Base-by-base conservation (phyloP, 2,888 invertebrate species). In the Dusona sp. region DNA sequence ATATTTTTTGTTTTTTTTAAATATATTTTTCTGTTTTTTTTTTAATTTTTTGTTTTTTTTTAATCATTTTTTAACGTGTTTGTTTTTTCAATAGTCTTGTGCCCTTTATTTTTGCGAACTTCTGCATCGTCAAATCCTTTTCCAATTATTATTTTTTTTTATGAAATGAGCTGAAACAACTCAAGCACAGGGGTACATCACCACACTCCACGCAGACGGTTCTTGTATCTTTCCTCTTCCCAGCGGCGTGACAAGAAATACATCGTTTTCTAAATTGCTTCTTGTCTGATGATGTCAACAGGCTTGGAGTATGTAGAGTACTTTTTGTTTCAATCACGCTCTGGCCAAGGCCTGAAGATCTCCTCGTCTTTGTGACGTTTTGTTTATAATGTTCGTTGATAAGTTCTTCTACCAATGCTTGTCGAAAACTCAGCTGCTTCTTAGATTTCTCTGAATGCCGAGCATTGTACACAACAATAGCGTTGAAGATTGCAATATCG, bases 401-500 rank as follows among this genome's bases (percentile, higher is more conserved):
- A 22, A 67, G 67, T 67, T 67, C 67, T 67, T 4, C 67, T 67
- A 67, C 67, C 67, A 42, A 42, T 22, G 67, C 67, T 42, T 67
- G 42, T 42, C 67, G 67, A 67, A 67, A 67, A 67, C 25, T 42
- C 22, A 42, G 42, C 25, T 42, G 67, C 11, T 38, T 38, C 42
- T 42, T 22, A 22, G 42, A 22, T 67, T 22, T 11, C 22, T 67
- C 67, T 42, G 67, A 67, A 42, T 42, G 67, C 38, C 42, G 22
- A 67, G 67, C n/a, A 42, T 38, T 42, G 42, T 67, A 67, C 67
- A 67, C 67, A 67, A 67, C 42, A 22, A 42, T 42, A 68, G 67
- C 68, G 48, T 68, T 79, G 67, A 79, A 79, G 33, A 79, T 79
- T 16, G 68, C 25, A 33, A 79, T 79, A 79, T 79, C 79, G 48